Percentiles rank a stretch among this genome's conserved stretches.
Conservation (phyloP, 2,888 invertebrate species). For the Leucania comma region DNA sequence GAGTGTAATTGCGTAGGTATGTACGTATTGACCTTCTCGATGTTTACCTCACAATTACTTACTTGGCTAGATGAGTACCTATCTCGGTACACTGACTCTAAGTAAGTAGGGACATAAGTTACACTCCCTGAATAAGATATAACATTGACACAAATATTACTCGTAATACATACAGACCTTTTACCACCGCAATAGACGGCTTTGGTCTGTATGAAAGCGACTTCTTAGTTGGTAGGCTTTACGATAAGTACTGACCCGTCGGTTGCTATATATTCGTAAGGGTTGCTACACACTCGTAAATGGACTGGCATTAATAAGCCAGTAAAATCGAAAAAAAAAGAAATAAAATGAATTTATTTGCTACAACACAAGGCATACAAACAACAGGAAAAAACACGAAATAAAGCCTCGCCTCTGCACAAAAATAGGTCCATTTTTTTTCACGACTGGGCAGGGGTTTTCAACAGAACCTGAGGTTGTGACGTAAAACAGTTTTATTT, state of each 20-base stretch:
- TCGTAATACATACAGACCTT: constrained; percentile 22
- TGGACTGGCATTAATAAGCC: no score
- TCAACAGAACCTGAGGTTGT: no score
- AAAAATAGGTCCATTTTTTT: no score
- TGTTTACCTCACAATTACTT: background rate
- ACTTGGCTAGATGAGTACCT: background rate
- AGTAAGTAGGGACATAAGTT: background rate
- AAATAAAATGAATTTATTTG: no score
- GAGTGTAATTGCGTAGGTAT: no score
- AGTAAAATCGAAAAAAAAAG: no score
- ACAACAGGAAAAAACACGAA: no score
- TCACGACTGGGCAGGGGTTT: no score
- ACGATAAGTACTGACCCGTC: constrained; percentile 56
- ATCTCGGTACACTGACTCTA: background rate
- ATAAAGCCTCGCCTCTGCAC: no score
- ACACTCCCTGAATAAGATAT: background rate
- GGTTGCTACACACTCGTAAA: no score
- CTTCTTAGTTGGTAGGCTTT: constrained; percentile 37
- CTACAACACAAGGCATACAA: no score
- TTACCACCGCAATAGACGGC: constrained; percentile 38
- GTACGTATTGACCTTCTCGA: background rate
- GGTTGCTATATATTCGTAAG: constrained; percentile 31
- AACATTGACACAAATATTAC: background rate
- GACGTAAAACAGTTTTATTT: no score
- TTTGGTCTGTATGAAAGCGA: constrained; percentile 23